A percentile compares a stretch with the other conserved stretches of the same genome.
These are phyloP conservation scores for Volucella bombylans DNA, from an alignment of 2,888 invertebrate genomes.

Conservation along the genomic window DNA sequence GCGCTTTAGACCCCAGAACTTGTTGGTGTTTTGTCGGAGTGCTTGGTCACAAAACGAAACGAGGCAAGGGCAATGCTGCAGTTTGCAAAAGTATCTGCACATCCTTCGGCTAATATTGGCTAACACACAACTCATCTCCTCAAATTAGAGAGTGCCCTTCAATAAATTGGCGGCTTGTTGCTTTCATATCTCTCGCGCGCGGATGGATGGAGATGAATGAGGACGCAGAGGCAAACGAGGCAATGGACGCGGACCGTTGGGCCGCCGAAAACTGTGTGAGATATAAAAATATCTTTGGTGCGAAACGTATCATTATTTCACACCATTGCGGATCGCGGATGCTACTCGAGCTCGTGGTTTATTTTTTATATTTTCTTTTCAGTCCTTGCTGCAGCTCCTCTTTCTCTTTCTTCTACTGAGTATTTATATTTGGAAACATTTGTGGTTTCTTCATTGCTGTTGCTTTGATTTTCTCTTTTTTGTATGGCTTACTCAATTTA, in stretches of 20 bases:
- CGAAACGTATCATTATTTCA: conserved; percentile 79
- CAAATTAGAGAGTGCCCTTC: conserved; percentile 80
- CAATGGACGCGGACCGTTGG: conserved; percentile 23
- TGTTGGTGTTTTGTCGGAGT: conserved; percentile 17
- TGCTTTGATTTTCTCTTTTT: conserved; percentile 35
- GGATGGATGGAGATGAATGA: conserved; percentile 38
- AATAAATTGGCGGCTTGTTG: conserved; percentile 80
- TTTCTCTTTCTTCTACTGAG: background rate
- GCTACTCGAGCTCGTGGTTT: conserved; percentile 68
- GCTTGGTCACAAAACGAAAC: background rate
- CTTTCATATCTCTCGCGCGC: conserved; percentile 77
- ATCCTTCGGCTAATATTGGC: conserved; percentile 77
- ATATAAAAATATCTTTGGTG: conserved; percentile 74
- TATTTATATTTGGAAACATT: conserved; percentile 58
- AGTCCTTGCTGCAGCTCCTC: background rate
- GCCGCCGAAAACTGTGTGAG: conserved; percentile 72
- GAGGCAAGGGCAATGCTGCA: conserved; percentile 6
- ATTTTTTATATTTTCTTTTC: conserved; percentile 4
- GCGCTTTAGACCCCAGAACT: conserved; percentile 33
- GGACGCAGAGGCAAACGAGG: conserved; percentile 13
- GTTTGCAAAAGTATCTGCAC: conserved; percentile 73
- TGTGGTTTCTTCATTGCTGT: conserved; percentile 26
- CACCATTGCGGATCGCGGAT: conserved; percentile 77
- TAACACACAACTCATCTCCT: conserved; percentile 80
- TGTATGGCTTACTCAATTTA: conserved; percentile 26